Percentiles rank a stretch among this genome's conserved stretches.
Evolutionary conservation across 2,888 invertebrate genomes (phyloP).

Genomic region (Drosophila maculinotata): DNA sequence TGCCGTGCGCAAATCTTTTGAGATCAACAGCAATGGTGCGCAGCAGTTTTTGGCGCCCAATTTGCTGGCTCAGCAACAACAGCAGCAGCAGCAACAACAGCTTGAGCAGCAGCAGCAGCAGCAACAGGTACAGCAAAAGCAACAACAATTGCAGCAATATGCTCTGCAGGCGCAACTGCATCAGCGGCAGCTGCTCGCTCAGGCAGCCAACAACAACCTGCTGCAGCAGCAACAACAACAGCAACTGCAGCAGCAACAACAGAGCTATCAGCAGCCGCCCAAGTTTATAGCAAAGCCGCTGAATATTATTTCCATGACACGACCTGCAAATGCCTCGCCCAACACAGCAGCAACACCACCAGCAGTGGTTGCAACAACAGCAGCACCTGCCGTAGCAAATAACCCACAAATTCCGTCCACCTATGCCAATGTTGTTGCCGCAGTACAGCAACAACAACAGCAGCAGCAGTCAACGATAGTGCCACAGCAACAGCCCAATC

Average conservation of each 20-base stretch:
- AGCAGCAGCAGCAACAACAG: constrained; percentile 62
- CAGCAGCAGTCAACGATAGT: constrained; percentile 30
- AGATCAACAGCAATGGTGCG: constrained; percentile 74
- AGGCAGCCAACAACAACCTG: constrained; percentile 73
- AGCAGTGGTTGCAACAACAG: constrained; percentile 29
- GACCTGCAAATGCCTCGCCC: constrained; percentile 66
- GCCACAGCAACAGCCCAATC: constrained; percentile 50
- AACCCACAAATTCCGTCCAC: constrained; percentile 78
- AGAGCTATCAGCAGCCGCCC: constrained; percentile 60
- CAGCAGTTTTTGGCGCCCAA: constrained; percentile 73
- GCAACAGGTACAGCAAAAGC: constrained; percentile 64
- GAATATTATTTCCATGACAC: constrained; percentile 83
- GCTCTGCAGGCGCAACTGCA: constrained; percentile 73
- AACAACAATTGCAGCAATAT: constrained; percentile 80
- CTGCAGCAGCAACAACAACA: constrained; percentile 61
- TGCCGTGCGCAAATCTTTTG: constrained; percentile 70
- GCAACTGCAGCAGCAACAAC: constrained; percentile 52
- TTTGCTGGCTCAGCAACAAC: constrained; percentile 66
- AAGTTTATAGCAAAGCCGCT: constrained; percentile 83
- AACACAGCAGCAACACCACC: constrained; percentile 52
- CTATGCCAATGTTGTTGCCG: constrained; percentile 70
- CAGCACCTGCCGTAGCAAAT: constrained; percentile 26
- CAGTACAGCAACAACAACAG: constrained; percentile 26
- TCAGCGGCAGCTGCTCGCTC: constrained; percentile 73
- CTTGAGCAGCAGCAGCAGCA: constrained; percentile 66